These are phyloP conservation scores for Drosophila pseudotalamancana DNA, from an alignment of 2,888 invertebrate genomes.

Conservation along the genomic window DNA sequence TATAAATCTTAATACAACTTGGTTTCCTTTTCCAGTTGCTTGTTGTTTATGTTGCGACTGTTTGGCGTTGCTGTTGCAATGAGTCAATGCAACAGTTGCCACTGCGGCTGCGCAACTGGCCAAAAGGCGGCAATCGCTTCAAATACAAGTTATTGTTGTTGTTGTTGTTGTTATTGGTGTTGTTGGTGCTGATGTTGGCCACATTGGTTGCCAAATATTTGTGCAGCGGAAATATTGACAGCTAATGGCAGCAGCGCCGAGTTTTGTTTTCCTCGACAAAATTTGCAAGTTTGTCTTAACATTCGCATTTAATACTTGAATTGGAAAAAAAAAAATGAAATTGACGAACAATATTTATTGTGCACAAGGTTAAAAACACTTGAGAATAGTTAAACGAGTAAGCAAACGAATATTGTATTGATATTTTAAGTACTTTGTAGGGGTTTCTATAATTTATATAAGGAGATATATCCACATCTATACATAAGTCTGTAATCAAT, in stretches of 20 bases:
- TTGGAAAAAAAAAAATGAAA: constrained; percentile 4
- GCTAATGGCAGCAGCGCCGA: constrained; percentile 19
- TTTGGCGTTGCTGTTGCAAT: constrained; percentile 48
- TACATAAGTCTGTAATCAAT: too few relatives aligned
- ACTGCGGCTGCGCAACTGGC: constrained; percentile 51
- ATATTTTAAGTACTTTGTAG: background rate
- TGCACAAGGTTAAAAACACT: constrained; percentile 24
- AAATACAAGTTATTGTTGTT: constrained; percentile 11
- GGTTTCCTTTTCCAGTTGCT: too few relatives aligned
- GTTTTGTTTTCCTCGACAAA: constrained; percentile 10
- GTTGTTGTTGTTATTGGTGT: background rate
- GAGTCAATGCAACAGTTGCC: constrained; percentile 46
- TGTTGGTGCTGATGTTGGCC: constrained; percentile 25
- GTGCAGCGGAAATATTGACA: constrained; percentile 58
- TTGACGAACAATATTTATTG: constrained; percentile 16
- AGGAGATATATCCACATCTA: too few relatives aligned
- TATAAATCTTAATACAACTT: constrained; percentile 34
- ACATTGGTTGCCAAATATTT: constrained; percentile 63
- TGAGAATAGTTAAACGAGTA: background rate
- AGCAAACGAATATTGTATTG: background rate
- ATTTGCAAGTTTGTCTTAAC: constrained; percentile 3
- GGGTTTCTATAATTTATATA: too few relatives aligned
- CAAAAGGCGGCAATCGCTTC: constrained; percentile 35
- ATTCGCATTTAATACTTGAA: constrained; percentile 4
- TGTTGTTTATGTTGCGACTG: constrained; percentile 24